Evolutionary conservation across 2,888 invertebrate species (phyloP), one percentile per base, ranked within the genome.

Genomic region (Morpho helenor): DNA sequence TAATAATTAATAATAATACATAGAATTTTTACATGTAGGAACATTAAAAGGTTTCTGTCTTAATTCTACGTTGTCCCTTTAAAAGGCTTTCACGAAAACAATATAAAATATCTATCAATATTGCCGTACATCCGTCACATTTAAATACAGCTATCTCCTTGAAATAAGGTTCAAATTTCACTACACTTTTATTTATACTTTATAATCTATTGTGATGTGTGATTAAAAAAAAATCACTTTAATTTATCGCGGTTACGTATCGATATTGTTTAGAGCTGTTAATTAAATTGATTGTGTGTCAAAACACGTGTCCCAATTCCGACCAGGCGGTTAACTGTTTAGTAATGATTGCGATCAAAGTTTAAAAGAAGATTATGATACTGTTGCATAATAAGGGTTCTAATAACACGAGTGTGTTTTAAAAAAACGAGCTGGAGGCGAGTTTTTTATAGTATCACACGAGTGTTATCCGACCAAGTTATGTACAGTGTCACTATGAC

Each of bases 41-140:
- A 16, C 16, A 16, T 16, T 1, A 16, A 31, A 31, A 31, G 1
- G 31, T 31, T 31, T 31, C 44, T 22, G 43, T 7, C 44, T 41
- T 8, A 39, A 16, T 16, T 53, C 46, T 53, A n/a, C 46, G 40
- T 46, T 16, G 40, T 9, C 53, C 39, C 22, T 31, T 53, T 46
- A 47, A 4, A 53, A 41, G 53, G 40, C 46, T 46, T 52, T 53
- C 41, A 46, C 7, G 53, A 47, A 53, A 53, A 53, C 53, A 53
- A 53, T 53, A 53, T 46, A 46, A 53, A 53, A 53, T 53, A 53
- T 52, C 45, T 47, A 53, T 40, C 46, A 53, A 53, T 53, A 53
- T 40, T 53, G 46, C 53, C 53, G 53, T 46, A 53, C 46, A 53
- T 53, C 53, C 53, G 53, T 46, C 2, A 40, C 46, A 43, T 9